These are phyloP conservation scores for Sceloporus tristichus DNA, from an alignment of 2,113 vertebrate species.

Conservation along the genomic window DNA sequence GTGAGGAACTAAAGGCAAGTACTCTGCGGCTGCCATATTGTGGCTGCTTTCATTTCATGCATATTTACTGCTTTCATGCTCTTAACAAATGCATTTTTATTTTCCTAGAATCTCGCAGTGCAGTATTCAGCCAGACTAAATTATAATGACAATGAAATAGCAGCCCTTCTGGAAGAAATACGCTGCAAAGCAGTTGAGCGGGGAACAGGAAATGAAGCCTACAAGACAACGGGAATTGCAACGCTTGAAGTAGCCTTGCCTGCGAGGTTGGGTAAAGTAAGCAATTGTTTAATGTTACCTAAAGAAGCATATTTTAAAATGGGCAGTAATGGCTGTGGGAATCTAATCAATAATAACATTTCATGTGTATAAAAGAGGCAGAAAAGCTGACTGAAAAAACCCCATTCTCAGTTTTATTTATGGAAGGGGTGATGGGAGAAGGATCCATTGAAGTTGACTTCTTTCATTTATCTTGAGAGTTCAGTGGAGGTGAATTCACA, in stretches of 20 bases:
- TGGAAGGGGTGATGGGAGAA: background rate
- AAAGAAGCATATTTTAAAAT: background rate
- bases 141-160: slow-evolving; percentile 78
- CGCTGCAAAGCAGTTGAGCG: slow-evolving; percentile 85
- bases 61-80: background rate
- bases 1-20: slow-evolving; percentile 83
- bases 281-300: slow-evolving; percentile 34
- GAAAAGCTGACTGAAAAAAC: rapidly evolving
- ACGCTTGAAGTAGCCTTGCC: slow-evolving; percentile 90
- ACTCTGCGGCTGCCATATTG: background rate
- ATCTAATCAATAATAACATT: slow-evolving; percentile 8
- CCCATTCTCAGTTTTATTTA: background rate
- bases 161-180: slow-evolving; percentile 86
- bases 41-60: slow-evolving; percentile 2
- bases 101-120: slow-evolving; percentile 84
- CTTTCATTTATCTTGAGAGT: background rate
- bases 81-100: slow-evolving; percentile 38
- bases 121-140: slow-evolving; percentile 82
- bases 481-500: slow-evolving; percentile 34
- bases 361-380: background rate
- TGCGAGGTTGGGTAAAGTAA: slow-evolving; percentile 76
- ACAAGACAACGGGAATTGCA: slow-evolving; percentile 85
- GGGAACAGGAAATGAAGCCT: slow-evolving; percentile 87
- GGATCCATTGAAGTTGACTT: background rate
- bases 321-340: background rate